These are phyloP conservation scores for Passerculus sandwichensis DNA, from an alignment of 2,797 vertebrate species.

Conservation along the genomic window DNA sequence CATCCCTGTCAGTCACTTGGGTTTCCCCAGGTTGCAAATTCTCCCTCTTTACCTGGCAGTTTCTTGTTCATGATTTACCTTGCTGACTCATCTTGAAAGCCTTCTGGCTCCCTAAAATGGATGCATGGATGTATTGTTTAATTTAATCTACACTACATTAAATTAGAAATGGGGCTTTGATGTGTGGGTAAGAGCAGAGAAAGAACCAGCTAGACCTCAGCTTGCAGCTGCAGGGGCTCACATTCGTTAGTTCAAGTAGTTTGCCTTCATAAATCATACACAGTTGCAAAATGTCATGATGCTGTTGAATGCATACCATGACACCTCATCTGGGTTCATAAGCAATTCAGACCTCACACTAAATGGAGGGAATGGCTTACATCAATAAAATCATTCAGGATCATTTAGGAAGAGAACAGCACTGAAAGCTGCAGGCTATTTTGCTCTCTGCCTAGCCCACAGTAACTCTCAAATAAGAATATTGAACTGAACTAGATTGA, in stretches of 20 bases:
- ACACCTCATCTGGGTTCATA: neutral
- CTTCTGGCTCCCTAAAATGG: neutral
- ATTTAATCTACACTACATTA: neutral
- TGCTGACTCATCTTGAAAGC: neutral
- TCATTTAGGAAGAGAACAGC: slow-evolving; percentile 32
- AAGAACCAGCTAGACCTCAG: neutral
- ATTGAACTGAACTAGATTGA: slow-evolving; percentile 42
- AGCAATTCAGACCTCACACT: neutral
- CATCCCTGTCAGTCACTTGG: neutral
- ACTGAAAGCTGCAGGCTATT: slow-evolving; percentile 9
- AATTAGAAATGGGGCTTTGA: neutral
- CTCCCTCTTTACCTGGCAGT: neutral
- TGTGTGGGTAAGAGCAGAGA: neutral
- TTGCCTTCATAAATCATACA: neutral
- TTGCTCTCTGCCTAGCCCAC: slow-evolving; percentile 7
- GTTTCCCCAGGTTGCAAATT: neutral
- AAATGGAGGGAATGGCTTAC: neutral
- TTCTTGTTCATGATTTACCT: neutral
- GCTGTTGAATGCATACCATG: neutral
- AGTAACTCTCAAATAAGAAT: slow-evolving; percentile 34
- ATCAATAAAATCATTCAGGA: slow-evolving; percentile 6
- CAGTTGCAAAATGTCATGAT: neutral
- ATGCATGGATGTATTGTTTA: neutral
- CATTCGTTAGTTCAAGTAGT: neutral
- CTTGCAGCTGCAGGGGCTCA: neutral